Base-by-base conservation (phyloP, 2,113 vertebrate species). In the Steatornis caripensis region DNA sequence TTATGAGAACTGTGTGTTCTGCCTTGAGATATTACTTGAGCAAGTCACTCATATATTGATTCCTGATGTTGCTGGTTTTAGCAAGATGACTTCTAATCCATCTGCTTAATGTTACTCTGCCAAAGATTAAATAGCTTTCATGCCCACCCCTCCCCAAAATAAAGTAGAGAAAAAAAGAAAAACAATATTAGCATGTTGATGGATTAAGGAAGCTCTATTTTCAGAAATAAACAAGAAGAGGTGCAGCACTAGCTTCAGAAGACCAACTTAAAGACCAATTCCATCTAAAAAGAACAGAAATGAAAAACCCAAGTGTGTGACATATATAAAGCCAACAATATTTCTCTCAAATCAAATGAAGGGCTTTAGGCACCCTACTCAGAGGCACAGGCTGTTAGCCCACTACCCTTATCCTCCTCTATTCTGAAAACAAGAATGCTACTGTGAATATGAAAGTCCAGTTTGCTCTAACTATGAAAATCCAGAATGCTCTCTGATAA, bases 41-140 rank as follows among this genome's bases (percentile, higher is more conserved):
- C 60, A 95, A 97, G 87, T 93, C 91, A 92, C 81, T 92, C 72
- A 21, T 81, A 81, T 97, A 96, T 94, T 16, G 83, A 96, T 95
- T 96, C 64, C 84, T 96, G 77, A 95, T 87, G 81, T 81, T 90
- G 82, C 96, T 94, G 92, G 94, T 84, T 93, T 97, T 97, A 96
- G 89, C 37, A 95, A 98, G 97, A 97, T 97, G 93, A 87, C 72
- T 89, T 96, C 75, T 97, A 97, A 97, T 97, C 94, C 89, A 93
- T 95, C 90, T 68, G 37, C 66, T 84, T 83, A 95, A 93, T 89
- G 75, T 85, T 96, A 68, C 36, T 70, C 69, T 88, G 87, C 66
- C 61, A 62, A 94, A 94, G 95, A 97, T 96, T 96, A 97, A 97
- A 97, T 54, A 95, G 41, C 66, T 89, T 80, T 96, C 92, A 95